phyloP scores from a whole-genome alignment of 2,113 vertebrate genomes.

The Burhinus bistriatus region DNA sequence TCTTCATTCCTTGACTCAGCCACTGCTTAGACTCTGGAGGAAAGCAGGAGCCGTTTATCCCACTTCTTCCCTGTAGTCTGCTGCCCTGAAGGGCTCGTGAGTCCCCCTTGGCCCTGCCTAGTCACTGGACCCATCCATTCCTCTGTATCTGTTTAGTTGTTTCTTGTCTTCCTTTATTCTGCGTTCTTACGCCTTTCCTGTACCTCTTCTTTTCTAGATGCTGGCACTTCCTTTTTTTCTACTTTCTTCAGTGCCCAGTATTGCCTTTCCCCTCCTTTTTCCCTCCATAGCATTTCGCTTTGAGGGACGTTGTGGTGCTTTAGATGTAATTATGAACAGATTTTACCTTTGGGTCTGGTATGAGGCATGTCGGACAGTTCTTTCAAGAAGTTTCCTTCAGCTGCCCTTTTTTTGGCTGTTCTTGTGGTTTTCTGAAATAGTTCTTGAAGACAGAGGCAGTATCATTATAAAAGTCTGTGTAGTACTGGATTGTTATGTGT shows the following conservation, averaged over 20 bases:
- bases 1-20: neutral
- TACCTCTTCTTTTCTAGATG: neutral
- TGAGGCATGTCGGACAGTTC: neutral
- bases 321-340: neutral
- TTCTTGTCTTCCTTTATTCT: neutral
- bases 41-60: neutral
- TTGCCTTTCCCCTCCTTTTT: neutral
- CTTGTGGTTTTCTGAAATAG: neutral
- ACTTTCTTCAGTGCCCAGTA: neutral
- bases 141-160: neutral
- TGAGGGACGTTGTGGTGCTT: neutral
- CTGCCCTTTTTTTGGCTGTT: neutral
- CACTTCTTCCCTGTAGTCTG: neutral
- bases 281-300: neutral
- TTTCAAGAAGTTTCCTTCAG: neutral
- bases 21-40: neutral
- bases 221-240: neutral
- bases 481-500: neutral
- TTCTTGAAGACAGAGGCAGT: neutral
- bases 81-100: neutral
- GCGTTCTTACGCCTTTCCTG: neutral
- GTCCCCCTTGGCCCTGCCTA: neutral
- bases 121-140: neutral
- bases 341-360: neutral
- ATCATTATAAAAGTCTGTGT: neutral